Evolutionary conservation across 2,888 invertebrate genomes (phyloP).

Genomic region (Lasioglossum marginatum): DNA sequence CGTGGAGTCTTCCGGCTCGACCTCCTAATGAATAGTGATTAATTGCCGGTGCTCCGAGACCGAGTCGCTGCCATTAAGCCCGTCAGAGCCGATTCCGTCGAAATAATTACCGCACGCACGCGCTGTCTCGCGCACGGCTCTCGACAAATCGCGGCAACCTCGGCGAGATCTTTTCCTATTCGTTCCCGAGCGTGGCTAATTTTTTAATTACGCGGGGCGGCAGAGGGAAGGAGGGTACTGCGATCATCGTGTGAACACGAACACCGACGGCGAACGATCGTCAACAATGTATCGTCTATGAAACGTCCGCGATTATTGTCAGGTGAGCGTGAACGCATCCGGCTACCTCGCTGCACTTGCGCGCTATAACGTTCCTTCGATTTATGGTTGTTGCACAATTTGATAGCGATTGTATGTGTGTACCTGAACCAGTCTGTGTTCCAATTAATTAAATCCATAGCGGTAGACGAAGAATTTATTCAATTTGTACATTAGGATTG

Average conservation of each 20-base stretch:
- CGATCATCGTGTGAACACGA: constrained; percentile 54
- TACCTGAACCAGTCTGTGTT: neutral
- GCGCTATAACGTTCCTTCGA: neutral
- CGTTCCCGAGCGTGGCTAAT: constrained; percentile 70
- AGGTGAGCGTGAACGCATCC: neutral
- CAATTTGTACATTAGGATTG: neutral
- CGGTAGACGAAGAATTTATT: neutral
- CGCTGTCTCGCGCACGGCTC: constrained; percentile 41
- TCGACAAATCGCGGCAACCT: constrained; percentile 60
- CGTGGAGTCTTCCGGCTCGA: constrained; percentile 72
- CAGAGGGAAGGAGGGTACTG: neutral
- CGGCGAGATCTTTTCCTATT: constrained; percentile 59
- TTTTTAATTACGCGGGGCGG: constrained; percentile 70
- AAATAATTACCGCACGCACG: constrained; percentile 74
- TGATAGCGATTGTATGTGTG: neutral
- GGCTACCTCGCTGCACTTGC: neutral
- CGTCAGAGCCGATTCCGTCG: constrained; percentile 77
- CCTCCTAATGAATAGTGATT: constrained; percentile 78
- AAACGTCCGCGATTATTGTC: neutral
- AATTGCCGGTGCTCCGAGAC: constrained; percentile 76
- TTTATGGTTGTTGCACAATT: too few species aligned
- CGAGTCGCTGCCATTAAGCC: constrained; percentile 77
- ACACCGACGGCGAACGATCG: constrained; percentile 25
- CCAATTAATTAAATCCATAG: neutral
- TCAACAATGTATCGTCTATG: constrained; percentile 51